Conservation (phyloP, 2,888 invertebrate species). For the Callyntrura guangdongensis region DNA sequence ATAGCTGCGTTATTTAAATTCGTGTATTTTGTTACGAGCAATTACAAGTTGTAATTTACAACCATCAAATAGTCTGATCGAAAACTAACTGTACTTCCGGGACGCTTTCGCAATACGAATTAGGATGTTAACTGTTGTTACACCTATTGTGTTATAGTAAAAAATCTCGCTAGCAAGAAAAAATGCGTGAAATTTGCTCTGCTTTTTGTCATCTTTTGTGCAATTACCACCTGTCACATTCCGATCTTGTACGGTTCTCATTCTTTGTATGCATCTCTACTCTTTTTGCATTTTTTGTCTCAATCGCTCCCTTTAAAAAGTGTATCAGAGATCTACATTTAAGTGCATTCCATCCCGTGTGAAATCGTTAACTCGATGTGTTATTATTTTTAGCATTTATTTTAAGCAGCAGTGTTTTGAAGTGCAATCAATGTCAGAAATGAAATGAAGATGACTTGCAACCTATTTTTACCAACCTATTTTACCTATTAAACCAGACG, state of each 20-base stretch:
- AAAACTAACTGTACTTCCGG: conserved; percentile 18
- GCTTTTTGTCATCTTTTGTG: conserved; percentile 21
- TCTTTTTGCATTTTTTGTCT: not conserved
- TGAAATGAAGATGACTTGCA: too few relatives aligned
- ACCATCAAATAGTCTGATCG: not conserved
- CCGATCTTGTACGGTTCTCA: conserved; percentile 31
- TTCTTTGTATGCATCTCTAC: not conserved
- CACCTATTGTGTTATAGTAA: not conserved
- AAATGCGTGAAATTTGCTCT: not conserved
- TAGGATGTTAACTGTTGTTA: not conserved
- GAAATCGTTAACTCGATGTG: not conserved
- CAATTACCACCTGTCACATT: conserved; percentile 50
- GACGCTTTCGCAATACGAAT: not conserved
- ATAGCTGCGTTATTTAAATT: not conserved
- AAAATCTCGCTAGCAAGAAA: not conserved
- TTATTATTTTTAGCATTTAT: not conserved
- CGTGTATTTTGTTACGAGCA: not conserved
- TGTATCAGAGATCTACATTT: not conserved
- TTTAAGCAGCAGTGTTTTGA: not conserved
- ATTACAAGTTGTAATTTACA: not conserved
- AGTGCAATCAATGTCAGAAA: not conserved
- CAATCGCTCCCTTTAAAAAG: too few relatives aligned
- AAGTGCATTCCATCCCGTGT: too few relatives aligned
- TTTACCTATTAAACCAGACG: too few relatives aligned
- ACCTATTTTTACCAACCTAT: too few relatives aligned